These are phyloP conservation scores for Diadophis punctatus DNA, from an alignment of 2,113 vertebrate species.

Conservation along the genomic window DNA sequence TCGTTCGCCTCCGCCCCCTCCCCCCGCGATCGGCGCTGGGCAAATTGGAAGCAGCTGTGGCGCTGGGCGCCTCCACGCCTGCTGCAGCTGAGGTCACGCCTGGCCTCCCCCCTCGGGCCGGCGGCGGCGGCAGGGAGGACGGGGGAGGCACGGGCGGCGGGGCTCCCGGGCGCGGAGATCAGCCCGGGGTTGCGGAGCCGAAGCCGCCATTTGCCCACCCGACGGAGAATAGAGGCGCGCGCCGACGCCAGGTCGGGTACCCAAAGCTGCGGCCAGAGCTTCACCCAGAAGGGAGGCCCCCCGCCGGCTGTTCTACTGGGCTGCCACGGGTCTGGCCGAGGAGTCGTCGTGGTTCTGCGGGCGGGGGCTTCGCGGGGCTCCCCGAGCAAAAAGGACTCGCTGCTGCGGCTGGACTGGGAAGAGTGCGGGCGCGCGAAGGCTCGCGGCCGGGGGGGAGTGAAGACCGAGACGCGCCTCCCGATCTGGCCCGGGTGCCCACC, in stretches of 20 bases:
- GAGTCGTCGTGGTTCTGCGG: not conserved
- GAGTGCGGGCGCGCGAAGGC: not conserved
- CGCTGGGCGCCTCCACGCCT: not conserved
- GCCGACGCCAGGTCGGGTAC: not conserved
- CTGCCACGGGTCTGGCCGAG: not conserved
- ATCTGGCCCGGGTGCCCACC: not conserved
- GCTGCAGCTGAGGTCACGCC: constrained; percentile 52
- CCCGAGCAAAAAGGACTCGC: not conserved
- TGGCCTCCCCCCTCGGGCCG: not conserved
- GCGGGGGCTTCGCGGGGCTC: not conserved
- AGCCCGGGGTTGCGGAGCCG: too few species aligned
- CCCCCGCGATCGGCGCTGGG: constrained; percentile 20
- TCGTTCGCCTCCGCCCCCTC: not conserved
- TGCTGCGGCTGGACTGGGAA: not conserved
- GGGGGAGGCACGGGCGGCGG: too few species aligned
- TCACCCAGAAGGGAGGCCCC: not conserved
- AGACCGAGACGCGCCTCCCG: not conserved
- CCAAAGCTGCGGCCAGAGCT: not conserved
- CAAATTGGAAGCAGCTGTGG: constrained; percentile 66
- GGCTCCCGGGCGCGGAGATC: too few species aligned
- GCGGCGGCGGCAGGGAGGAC: not conserved
- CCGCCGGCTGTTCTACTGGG: not conserved
- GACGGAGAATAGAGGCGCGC: not conserved
- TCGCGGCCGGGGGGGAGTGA: not conserved
- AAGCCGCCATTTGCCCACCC: not conserved